Percentiles rank a stretch among this genome's conserved stretches.
Conservation (phyloP, 1,140 invertebrate genomes). For the Cydia amplana region DNA sequence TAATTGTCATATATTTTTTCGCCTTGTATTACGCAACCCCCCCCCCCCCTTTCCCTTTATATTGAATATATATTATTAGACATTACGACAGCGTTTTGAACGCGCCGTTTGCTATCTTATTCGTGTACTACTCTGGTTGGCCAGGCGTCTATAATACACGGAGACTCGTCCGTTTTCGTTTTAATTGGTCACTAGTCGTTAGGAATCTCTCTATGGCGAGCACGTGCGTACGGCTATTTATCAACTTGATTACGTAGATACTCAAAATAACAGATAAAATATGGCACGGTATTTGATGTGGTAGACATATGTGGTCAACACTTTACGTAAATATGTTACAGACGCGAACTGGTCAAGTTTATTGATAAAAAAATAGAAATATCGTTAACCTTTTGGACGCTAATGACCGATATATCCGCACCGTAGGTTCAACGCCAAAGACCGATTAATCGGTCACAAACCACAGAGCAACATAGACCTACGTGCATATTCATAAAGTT, state of each 20-base stretch:
- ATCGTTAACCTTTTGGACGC: no score
- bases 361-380: neutral
- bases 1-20: no score
- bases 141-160: conserved; percentile 21
- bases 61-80: no score
- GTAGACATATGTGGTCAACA: neutral
- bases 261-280: conserved; percentile 56
- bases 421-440: no score
- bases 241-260: conserved; percentile 57
- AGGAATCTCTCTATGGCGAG: conserved; percentile 39
- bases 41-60: neutral
- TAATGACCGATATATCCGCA: no score
- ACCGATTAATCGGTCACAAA: no score
- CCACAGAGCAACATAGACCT: no score
- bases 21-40: no score
- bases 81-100: conserved; percentile 23
- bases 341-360: neutral
- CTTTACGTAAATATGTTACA: neutral
- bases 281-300: neutral
- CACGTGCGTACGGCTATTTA: conserved; percentile 50
- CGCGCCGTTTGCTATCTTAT: conserved; percentile 29
- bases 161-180: conserved; percentile 43
- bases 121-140: neutral
- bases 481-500: no score
- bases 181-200: conserved; percentile 56